Evolutionary conservation across 2,888 invertebrate genomes (phyloP).

Genomic region (Troilus luridus): DNA sequence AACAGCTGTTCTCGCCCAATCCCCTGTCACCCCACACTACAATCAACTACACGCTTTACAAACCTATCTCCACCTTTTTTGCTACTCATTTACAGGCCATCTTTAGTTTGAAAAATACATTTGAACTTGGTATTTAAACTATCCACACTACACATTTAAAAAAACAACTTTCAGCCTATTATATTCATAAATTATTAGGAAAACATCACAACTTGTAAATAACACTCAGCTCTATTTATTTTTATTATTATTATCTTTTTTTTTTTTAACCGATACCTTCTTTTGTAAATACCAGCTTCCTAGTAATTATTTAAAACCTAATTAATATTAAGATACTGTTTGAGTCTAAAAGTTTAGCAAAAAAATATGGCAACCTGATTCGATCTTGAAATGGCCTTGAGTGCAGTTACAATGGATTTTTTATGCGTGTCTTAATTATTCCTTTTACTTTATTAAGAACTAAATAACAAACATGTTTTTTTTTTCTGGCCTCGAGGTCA

Average conservation of each 20-base stretch:
- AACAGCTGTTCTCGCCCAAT: constrained; percentile 40
- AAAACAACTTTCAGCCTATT: no score
- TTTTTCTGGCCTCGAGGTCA: background rate
- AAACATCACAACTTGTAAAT: background rate
- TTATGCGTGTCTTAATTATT: background rate
- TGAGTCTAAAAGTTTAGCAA: background rate
- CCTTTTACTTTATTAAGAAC: background rate
- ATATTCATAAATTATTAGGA: no score
- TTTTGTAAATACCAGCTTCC: background rate
- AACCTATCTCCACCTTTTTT: background rate
- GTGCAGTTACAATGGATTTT: background rate
- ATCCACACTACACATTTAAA: no score
- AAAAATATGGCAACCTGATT: background rate
- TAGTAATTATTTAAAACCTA: background rate
- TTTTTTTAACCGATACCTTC: background rate
- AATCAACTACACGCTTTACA: constrained; percentile 10
- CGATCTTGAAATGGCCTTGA: background rate
- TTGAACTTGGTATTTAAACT: background rate
- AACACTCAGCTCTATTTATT: background rate
- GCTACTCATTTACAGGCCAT: background rate
- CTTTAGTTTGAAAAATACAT: background rate
- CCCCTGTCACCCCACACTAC: constrained; percentile 45
- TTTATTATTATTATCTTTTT: background rate
- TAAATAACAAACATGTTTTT: background rate
- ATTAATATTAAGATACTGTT: background rate